A percentile compares a stretch with the other conserved stretches of the same genome.
Evolutionary conservation across 2,113 vertebrate genomes (phyloP).

Genomic region (Indicator indicator): DNA sequence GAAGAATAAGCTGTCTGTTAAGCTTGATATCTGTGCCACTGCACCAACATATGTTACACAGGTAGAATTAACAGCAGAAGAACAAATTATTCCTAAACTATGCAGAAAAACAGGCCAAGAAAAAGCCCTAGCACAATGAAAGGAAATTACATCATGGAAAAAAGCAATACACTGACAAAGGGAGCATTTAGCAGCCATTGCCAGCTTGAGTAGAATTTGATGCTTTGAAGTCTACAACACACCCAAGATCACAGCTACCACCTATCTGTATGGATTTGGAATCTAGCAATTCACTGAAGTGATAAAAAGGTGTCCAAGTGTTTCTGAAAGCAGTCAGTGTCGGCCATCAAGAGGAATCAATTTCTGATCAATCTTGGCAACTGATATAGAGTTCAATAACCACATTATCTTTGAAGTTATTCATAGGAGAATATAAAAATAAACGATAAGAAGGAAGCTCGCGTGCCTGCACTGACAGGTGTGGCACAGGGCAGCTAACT

Average conservation of each 20-base stretch:
- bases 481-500: neutral
- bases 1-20: neutral
- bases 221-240: neutral
- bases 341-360: neutral
- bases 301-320: neutral
- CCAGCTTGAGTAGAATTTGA: neutral
- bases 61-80: neutral
- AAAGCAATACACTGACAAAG: neutral
- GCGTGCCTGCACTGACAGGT: neutral
- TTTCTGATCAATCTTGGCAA: neutral
- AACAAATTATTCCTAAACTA: neutral
- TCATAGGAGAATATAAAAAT: neutral
- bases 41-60: neutral
- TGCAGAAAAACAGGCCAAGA: neutral
- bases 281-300: neutral
- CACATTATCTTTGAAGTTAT: neutral
- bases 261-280: neutral
- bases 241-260: accelerated
- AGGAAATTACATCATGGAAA: neutral
- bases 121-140: conserved; percentile 10
- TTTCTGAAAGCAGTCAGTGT: neutral
- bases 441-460: neutral
- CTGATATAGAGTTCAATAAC: neutral
- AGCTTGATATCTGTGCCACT: neutral
- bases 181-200: neutral